These are phyloP conservation scores for Clepsis dumicolana DNA, from an alignment of 2,888 invertebrate species.

Conservation along the genomic window DNA sequence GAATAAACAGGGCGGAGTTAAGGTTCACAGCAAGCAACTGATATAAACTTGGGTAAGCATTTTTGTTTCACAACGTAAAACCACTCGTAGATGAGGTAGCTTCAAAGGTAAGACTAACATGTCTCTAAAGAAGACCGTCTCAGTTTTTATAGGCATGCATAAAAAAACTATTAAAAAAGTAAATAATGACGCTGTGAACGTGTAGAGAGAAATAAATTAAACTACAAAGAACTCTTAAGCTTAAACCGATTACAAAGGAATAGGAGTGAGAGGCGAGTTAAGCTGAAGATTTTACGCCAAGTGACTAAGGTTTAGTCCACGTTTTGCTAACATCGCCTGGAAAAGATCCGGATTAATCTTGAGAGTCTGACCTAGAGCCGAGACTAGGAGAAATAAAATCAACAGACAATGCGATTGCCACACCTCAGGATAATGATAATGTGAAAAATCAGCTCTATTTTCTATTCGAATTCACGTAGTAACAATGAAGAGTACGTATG, in stretches of 20 bases:
- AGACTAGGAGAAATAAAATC: background rate
- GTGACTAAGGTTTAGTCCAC: conserved; percentile 29
- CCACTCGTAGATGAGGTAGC: background rate
- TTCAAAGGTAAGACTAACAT: background rate
- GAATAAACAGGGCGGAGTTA: background rate
- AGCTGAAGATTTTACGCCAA: conserved; percentile 27
- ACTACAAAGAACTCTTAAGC: background rate
- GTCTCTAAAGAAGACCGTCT: background rate
- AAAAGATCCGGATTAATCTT: conserved; percentile 33
- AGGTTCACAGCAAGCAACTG: background rate
- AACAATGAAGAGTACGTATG: too few species aligned
- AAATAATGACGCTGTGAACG: background rate
- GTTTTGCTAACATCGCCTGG: conserved; percentile 22
- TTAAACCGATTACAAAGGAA: conserved; percentile 16
- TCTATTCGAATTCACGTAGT: too few species aligned
- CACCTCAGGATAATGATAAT: background rate
- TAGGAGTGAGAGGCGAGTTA: background rate
- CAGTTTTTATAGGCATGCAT: background rate
- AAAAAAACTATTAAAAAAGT: conserved; percentile 1
- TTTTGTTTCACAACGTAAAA: background rate
- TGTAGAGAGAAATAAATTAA: background rate
- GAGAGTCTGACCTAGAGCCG: conserved; percentile 14
- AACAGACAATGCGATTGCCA: background rate
- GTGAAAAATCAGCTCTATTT: background rate
- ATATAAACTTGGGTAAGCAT: background rate